phyloP scores from a whole-genome alignment of 1,140 invertebrate genomes.

The Zaprionus tsacasi region DNA sequence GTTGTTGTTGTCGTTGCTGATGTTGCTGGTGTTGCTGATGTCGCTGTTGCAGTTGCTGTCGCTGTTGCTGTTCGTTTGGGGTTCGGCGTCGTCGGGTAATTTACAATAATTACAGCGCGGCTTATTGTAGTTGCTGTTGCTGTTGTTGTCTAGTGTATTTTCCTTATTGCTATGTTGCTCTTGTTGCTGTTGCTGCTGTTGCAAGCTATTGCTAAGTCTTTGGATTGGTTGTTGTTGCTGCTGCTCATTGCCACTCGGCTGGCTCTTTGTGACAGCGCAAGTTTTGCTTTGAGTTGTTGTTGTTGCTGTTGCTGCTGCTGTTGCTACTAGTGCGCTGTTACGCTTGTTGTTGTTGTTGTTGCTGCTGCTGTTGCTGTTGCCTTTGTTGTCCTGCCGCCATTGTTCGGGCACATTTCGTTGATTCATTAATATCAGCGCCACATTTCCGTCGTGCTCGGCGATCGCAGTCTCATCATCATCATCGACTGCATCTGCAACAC shows the following conservation, averaged over 20 bases:
- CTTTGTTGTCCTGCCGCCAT: constrained; percentile 83
- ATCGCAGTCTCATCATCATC: constrained; percentile 61
- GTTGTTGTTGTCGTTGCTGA: constrained; percentile 36
- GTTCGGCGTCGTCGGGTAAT: constrained; percentile 77
- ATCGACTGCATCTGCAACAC: constrained; percentile 50
- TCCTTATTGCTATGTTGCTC: constrained; percentile 78
- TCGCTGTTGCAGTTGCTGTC: constrained; percentile 30
- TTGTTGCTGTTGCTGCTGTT: constrained; percentile 51
- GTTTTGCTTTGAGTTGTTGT: constrained; percentile 60
- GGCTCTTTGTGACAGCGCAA: constrained; percentile 77
- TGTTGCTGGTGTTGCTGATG: not conserved
- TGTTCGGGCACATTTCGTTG: constrained; percentile 76
- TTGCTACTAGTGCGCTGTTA: constrained; percentile 55
- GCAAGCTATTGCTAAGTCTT: constrained; percentile 83
- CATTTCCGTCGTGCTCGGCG: constrained; percentile 71
- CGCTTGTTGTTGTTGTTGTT: constrained; percentile 38
- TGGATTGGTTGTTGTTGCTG: constrained; percentile 77
- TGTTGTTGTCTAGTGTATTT: constrained; percentile 73
- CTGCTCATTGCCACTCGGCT: constrained; percentile 76
- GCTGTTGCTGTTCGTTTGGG: constrained; percentile 73
- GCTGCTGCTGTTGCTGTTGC: constrained; percentile 52
- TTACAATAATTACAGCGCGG: constrained; percentile 81
- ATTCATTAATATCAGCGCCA: constrained; percentile 81
- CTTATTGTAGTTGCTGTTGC: constrained; percentile 50
- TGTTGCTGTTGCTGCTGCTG: constrained; percentile 39